A percentile compares a stretch with the other conserved stretches of the same genome.
Conservation (phyloP, 2,797 vertebrate genomes). For the Tadarida brasiliensis region DNA sequence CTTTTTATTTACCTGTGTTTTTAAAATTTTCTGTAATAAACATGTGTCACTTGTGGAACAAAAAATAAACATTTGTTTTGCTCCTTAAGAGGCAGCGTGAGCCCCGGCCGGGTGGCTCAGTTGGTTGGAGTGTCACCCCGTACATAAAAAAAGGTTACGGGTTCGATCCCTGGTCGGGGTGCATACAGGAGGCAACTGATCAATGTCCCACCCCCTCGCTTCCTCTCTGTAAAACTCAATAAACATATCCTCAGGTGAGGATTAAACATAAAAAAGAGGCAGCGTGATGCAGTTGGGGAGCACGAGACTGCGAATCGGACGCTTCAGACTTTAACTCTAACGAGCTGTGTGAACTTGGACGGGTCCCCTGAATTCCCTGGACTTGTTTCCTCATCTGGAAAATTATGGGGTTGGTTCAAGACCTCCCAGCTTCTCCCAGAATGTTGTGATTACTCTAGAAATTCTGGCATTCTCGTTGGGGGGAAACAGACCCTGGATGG, state of each 20-base stretch:
- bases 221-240: too few relatives aligned
- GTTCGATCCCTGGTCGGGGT: too few relatives aligned
- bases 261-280: neutral
- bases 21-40: constrained; percentile 21
- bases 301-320: neutral
- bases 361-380: neutral
- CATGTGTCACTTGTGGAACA: neutral
- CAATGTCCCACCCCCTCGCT: too few relatives aligned
- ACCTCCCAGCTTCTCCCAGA: neutral
- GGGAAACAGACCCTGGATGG: neutral
- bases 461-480: neutral
- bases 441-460: neutral
- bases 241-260: too few relatives aligned
- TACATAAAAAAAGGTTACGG: too few relatives aligned
- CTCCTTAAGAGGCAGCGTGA: neutral
- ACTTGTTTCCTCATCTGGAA: constrained; percentile 44
- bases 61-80: neutral
- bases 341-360: neutral
- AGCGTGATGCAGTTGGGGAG: neutral
- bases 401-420: neutral
- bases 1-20: neutral
- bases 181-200: too few relatives aligned
- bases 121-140: too few relatives aligned
- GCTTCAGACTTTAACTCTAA: neutral
- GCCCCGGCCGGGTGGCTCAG: too few relatives aligned